Evolutionary conservation across 2,113 vertebrate genomes (phyloP), one percentile per base, ranked within the genome.

Genomic region (Pristiophorus japonicus): DNA sequence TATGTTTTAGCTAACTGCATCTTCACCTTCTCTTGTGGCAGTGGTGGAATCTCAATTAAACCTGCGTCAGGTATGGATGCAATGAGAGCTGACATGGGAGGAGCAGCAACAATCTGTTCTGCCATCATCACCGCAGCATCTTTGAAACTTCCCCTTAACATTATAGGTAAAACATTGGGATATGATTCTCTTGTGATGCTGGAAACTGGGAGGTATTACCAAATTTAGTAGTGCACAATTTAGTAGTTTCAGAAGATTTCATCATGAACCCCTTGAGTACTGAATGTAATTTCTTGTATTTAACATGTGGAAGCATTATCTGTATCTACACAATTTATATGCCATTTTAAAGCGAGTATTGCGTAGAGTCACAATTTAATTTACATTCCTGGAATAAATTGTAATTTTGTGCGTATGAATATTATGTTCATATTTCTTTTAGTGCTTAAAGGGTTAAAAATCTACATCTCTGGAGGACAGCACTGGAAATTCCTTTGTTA

Each of bases 11-110:
- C 63, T 94, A 42, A 94, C 42, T 94, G 7, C 63, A 95, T 67
- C 30, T 84, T 7, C 45, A 67, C 70, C 34, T 90, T 59, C 94
- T 70, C 27, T 73, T 92, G 95, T 96, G 59, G 18, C 78, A 99
- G 99, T 1, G 99, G 99, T 63, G 99, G 99, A n/a, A 99, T 99
- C 97, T 99, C 99, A 38, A 97, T 99, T 96, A 99, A 99, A 97
- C 97, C 99, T 0, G 97, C 99, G 0, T 97, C 98, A 0, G 98
- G 98, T 0, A 99, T 99, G 99, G 99, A 99, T 96, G 98, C 98
- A 0, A 99, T 99, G 99, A 97, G 99, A 97, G 99, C 98, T 0
- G 99, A 99, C 95, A 99, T 99, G 99, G 99, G 99, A 4, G 99
- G 99, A 91, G 99, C 99, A 11, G 99, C 99, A 45, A 99, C 98